Evolutionary conservation across 1,140 invertebrate species (phyloP).

Genomic region (Yoshiicerus persimilis): DNA sequence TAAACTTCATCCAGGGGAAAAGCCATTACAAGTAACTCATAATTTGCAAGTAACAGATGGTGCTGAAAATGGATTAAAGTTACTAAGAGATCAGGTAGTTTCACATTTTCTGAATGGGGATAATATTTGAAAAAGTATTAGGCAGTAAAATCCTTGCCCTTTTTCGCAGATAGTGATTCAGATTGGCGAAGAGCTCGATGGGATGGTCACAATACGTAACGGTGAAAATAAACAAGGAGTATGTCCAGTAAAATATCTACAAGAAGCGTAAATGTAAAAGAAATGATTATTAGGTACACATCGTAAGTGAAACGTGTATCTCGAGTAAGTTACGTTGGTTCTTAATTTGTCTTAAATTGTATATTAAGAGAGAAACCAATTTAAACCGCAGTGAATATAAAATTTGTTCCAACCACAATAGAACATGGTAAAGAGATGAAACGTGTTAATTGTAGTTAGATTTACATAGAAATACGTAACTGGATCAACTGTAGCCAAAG

Average conservation of each 20-base stretch:
- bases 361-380: background rate
- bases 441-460: background rate
- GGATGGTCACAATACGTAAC: constrained; percentile 89
- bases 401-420: background rate
- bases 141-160: background rate
- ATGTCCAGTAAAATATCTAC: constrained; percentile 58
- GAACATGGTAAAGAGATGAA: background rate
- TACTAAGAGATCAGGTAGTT: constrained; percentile 69
- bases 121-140: background rate
- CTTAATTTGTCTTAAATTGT: background rate
- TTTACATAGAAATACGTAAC: background rate
- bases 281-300: background rate
- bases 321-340: background rate
- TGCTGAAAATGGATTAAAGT: constrained; percentile 60
- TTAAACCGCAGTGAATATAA: background rate
- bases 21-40: constrained; percentile 78
- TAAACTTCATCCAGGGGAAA: constrained; percentile 82
- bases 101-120: background rate
- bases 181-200: constrained; percentile 85
- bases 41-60: constrained; percentile 68
- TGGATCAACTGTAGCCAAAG: background rate
- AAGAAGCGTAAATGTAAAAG: constrained; percentile 55
- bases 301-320: background rate
- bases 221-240: constrained; percentile 76
- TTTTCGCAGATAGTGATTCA: constrained; percentile 63